Base-by-base conservation (phyloP, 2,797 vertebrate genomes). In the Myripristis murdjan region DNA sequence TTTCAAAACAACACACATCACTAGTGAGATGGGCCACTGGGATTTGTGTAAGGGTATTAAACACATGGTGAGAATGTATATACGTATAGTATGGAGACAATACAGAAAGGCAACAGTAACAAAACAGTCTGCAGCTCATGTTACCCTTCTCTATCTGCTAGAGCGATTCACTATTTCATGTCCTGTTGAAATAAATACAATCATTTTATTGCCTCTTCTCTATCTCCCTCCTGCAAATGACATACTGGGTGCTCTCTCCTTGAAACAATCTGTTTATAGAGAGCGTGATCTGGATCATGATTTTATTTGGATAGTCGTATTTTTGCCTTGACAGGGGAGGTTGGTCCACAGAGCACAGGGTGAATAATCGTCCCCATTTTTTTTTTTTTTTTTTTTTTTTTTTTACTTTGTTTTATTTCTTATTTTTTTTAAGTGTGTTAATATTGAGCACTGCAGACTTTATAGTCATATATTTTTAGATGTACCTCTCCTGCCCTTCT, bases 1-100 rank as follows among this genome's bases (percentile, higher is more conserved):
- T 85, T 84, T 86, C 65, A 80, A 79, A 90, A 86, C 82, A 86
- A 81, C 70, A 73, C 77, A 83, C 84, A 85, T 88, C 87, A 75
- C 83, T 70, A 77, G 81, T 81, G 70, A 73, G 51, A 68, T 46
- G 65, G 63, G 77, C 75, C 72, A 77, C 2, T 78, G 47, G 56
- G 64, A 64, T 54, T 83, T n/a, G 63, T 70, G 72, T 53, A 75
- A 81, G 68, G 56, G 46, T 82, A 87, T 86, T 82, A 75, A 87
- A 80, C 77, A 80, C 64, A 80, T 62, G 28, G 67, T 51, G 75
- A 77, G 75, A 77, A 75, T 81, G 64, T 37, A 37, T 12, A 33
- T 33, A 6, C 6, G n/a, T n/a, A n/a, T n/a, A 33, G 9, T 33
- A 33, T 8, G 16, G 31, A 79, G 75, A 87, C 83, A 80, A n/a